Evolutionary conservation across 2,888 invertebrate species (phyloP), one percentile per base, ranked within the genome.

Genomic region (Slavum lentiscoides): DNA sequence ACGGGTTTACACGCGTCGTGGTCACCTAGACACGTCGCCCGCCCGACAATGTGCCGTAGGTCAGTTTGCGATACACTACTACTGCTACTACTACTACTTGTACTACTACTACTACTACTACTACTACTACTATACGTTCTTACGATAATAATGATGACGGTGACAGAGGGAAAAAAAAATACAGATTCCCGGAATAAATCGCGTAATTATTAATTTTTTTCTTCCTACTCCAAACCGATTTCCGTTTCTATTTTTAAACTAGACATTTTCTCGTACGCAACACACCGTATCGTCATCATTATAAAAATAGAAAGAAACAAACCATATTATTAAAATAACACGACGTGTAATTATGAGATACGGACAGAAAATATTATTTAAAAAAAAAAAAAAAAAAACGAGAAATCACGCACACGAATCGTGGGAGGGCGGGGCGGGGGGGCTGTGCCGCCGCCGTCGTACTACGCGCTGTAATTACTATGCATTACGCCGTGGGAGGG

Each of bases 1-100:
- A 67, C 75, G 66, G 55, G 66, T 74, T 43, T 49, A 49, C 49
- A 49, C 7, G 9, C 43, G 43, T 7, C 4, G 13, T 13, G 49
- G 4, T 4, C 15, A 49, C 49, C 11, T 3, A 13, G 11, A 11
- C 15, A 3, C 49, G 49, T 49, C 11, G 49, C 49, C 11, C 9
- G 49, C 49, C 62, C 13, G 37, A n/a, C n/a, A 55, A 30, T 17
- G 72, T 70, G 64, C 62, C 70, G 80, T 70, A 80, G 80, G 80
- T 80, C 80, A 80, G 80, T 80, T 30, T 55, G 66, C 39, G 21
- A 39, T 49, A 62, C 61, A 30, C 30, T 30, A 30, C 30, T 30
- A 30, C 30, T 30, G 4, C 4, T 30, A 30, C 4, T 30, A 30
- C 4, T 30, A 30, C 4, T 30, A 30, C 30, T 30, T 19, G 23